Conservation (phyloP, 2,888 invertebrate genomes). For the Cordylochernes scorpioides region DNA sequence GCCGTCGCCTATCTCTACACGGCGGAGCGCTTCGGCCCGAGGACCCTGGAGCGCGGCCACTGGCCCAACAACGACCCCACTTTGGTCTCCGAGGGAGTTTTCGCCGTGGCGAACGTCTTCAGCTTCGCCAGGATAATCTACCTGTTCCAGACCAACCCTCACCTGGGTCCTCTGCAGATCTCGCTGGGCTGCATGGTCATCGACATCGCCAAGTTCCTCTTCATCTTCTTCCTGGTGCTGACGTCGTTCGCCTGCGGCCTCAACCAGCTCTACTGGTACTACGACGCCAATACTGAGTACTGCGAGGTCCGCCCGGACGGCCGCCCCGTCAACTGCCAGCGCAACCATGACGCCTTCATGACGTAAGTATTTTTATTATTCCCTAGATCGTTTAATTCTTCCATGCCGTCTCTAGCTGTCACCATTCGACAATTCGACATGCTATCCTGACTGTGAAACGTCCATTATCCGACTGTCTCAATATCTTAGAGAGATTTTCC, state of each 20-base stretch:
- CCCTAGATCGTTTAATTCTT: background rate
- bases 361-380: conserved; percentile 17
- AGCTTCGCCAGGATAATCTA: conserved; percentile 30
- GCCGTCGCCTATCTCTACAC: conserved; percentile 21
- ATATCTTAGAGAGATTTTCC: no score
- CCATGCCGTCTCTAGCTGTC: background rate
- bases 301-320: conserved; percentile 18
- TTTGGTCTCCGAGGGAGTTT: conserved; percentile 28
- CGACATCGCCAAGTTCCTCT: conserved; percentile 29
- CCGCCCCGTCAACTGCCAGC: conserved; percentile 16
- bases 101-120: conserved; percentile 30
- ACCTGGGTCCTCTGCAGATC: conserved; percentile 29
- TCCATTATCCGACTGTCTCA: no score
- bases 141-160: conserved; percentile 29
- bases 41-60: conserved; percentile 20
- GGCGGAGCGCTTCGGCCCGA: conserved; percentile 20
- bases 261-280: conserved; percentile 39
- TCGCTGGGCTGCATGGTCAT: conserved; percentile 30
- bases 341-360: conserved; percentile 21
- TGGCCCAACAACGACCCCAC: conserved; percentile 29
- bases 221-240: conserved; percentile 26
- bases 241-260: conserved; percentile 31
- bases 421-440: no score
- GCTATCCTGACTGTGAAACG: no score
- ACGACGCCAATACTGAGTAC: conserved; percentile 21